phyloP scores from a whole-genome alignment of 2,113 vertebrate genomes.

The Rhizomys pruinosus region DNA sequence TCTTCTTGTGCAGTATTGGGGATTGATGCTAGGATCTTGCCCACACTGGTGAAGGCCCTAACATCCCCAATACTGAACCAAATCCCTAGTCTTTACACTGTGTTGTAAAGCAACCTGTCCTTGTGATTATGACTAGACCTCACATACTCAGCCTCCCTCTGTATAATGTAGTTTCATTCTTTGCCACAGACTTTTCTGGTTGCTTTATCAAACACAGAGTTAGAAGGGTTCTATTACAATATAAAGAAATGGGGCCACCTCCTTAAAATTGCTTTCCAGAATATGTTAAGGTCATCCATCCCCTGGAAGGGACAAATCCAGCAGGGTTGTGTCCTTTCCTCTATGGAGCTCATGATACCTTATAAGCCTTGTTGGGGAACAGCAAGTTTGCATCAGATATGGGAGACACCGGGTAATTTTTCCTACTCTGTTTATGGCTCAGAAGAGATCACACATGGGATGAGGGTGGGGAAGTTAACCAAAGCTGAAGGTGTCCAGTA shows the following conservation, averaged over 20 bases:
- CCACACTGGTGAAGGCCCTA: not conserved
- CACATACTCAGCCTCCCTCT: not conserved
- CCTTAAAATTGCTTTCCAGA: not conserved
- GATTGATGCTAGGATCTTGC: not conserved
- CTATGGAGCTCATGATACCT: rapidly evolving
- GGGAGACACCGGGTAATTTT: not conserved
- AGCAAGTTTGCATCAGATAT: not conserved
- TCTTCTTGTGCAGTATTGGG: not conserved
- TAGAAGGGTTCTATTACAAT: not conserved
- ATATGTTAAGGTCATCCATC: not conserved
- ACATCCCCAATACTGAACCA: not conserved
- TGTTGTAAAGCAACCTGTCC: not conserved
- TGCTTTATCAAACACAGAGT: not conserved
- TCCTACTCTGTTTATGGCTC: not conserved
- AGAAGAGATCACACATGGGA: not conserved
- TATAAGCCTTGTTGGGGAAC: not conserved
- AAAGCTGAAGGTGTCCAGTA: not conserved
- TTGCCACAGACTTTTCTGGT: not conserved
- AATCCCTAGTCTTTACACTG: not conserved
- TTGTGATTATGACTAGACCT: not conserved
- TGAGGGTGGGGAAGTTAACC: not conserved
- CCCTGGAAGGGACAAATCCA: not conserved
- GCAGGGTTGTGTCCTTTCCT: not conserved
- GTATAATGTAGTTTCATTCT: not conserved
- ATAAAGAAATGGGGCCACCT: not conserved